Conservation (phyloP, 1,140 invertebrate species). For the Listronotus oregonensis region DNA sequence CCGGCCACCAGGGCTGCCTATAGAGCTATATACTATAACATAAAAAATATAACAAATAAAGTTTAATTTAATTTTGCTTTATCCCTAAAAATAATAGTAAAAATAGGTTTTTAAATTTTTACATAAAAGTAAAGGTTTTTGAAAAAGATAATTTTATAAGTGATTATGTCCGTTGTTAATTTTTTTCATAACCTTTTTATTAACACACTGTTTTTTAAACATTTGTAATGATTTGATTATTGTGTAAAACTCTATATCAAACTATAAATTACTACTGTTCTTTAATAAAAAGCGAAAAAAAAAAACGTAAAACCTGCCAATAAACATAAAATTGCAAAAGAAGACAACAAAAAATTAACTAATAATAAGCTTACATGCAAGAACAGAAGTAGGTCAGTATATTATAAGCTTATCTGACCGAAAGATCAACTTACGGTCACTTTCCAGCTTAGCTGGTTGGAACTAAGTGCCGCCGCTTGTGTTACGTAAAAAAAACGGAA, state of each 20-base stretch:
- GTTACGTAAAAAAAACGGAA: constrained; percentile 6
- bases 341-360: not conserved
- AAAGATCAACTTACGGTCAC: constrained; percentile 28
- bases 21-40: too few relatives aligned
- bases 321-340: not conserved
- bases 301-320: constrained; percentile 1
- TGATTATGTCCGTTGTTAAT: too few relatives aligned
- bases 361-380: constrained; percentile 3
- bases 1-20: too few relatives aligned
- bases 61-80: too few relatives aligned
- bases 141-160: too few relatives aligned
- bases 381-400: constrained; percentile 8
- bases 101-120: too few relatives aligned
- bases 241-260: not conserved
- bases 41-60: too few relatives aligned
- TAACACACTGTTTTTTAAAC: too few relatives aligned
- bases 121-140: too few relatives aligned
- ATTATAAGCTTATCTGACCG: constrained; percentile 10
- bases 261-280: not conserved
- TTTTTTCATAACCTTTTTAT: too few relatives aligned
- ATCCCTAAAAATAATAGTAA: too few relatives aligned
- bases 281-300: not conserved
- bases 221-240: too few relatives aligned
- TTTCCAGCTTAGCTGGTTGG: constrained; percentile 42
- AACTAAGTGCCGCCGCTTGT: constrained; percentile 20